Evolutionary conservation across 2,113 vertebrate genomes (phyloP).

Genomic region (Hylia prasina): DNA sequence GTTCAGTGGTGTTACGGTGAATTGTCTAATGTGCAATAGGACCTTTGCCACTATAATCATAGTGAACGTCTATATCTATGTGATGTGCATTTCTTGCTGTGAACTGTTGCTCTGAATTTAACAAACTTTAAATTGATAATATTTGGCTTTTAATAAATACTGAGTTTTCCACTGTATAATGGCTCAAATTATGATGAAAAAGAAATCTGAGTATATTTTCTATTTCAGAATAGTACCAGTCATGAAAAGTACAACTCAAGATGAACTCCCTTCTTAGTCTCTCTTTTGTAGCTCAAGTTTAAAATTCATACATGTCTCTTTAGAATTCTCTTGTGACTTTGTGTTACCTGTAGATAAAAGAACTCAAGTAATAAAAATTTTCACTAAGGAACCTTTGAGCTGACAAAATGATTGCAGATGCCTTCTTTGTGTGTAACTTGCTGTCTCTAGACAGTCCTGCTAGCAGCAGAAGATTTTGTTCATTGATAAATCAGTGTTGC

Average conservation of each 20-base stretch:
- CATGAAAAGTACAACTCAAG: neutral
- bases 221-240: neutral
- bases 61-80: fast-evolving
- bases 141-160: neutral
- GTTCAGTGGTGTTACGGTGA: neutral
- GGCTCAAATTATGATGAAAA: neutral
- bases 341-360: neutral
- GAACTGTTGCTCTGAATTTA: neutral
- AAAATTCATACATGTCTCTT: neutral
- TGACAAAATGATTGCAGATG: neutral
- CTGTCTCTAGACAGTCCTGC: neutral
- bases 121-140: neutral
- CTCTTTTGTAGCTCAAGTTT: neutral
- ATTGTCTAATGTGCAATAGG: neutral
- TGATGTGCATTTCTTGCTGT: neutral
- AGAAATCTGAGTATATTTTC: neutral
- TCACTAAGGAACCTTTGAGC: neutral
- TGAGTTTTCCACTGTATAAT: neutral
- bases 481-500: neutral
- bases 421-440: neutral
- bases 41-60: neutral
- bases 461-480: neutral
- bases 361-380: neutral
- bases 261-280: neutral
- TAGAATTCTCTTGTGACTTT: neutral